phyloP scores from a whole-genome alignment of 2,113 vertebrate species.

The Colinus virginianus region DNA sequence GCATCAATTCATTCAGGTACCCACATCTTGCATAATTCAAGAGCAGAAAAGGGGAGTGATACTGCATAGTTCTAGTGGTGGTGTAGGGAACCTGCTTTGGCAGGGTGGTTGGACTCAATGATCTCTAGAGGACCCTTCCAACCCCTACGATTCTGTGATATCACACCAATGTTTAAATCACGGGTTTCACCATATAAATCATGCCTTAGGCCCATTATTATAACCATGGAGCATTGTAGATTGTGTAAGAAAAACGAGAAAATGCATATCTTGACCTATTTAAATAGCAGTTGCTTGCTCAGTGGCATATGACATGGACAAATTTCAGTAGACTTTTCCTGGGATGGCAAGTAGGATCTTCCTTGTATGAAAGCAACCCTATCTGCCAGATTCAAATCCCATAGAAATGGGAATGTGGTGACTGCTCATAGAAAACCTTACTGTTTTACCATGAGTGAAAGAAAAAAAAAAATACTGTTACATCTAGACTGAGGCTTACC shows the following conservation, averaged over 20 bases:
- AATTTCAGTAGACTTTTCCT: slow-evolving; percentile 20
- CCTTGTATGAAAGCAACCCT: slow-evolving; percentile 7
- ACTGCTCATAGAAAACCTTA: background rate
- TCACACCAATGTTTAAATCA: background rate
- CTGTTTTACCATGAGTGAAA: background rate
- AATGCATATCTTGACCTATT: slow-evolving; percentile 1
- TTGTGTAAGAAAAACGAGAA: background rate
- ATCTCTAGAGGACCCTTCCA: no score
- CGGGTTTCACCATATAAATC: background rate
- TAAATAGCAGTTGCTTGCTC: background rate
- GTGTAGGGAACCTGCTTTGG: no score
- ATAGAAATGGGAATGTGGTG: background rate
- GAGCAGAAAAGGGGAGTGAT: background rate
- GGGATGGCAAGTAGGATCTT: slow-evolving; percentile 22
- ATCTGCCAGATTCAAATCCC: slow-evolving; percentile 1
- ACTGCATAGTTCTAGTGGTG: background rate
- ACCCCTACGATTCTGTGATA: background rate
- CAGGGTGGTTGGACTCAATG: no score
- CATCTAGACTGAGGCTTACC: slow-evolving; percentile 9
- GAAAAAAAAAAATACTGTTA: background rate
- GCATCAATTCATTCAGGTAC: background rate
- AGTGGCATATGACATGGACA: background rate
- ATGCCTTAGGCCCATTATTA: background rate
- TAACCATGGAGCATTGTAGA: background rate
- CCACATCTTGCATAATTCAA: background rate